Conservation (phyloP, 2,113 vertebrate species). For the Nothocercus nigrocapillus region DNA sequence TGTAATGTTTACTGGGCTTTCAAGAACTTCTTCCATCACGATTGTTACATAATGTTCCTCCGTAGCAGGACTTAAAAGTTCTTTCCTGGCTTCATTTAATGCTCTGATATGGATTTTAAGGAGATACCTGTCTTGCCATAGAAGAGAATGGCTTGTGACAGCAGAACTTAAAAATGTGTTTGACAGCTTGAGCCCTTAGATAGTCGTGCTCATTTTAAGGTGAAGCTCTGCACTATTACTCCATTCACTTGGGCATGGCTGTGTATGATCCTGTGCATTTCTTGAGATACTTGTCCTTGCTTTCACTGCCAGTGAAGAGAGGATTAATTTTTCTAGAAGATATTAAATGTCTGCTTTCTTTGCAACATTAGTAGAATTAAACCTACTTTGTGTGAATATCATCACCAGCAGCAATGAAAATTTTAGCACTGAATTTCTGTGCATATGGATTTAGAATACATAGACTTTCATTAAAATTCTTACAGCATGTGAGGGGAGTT, state of each 20-base stretch:
- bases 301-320: neutral
- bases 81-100: neutral
- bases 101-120: neutral
- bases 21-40: neutral
- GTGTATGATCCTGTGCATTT: neutral
- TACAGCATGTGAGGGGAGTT: neutral
- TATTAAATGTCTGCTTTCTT: neutral
- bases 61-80: neutral
- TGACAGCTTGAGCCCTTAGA: neutral
- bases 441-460: neutral
- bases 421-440: neutral
- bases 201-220: neutral
- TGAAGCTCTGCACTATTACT: neutral
- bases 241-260: neutral
- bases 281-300: neutral
- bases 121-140: neutral
- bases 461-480: neutral
- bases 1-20: neutral
- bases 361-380: neutral
- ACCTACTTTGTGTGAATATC: neutral
- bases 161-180: neutral
- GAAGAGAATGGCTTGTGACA: neutral
- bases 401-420: neutral
- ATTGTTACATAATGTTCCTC: neutral
- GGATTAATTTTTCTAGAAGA: neutral